A percentile compares a stretch with the other conserved stretches of the same genome.
These are phyloP conservation scores for Oscheius sp. DNA, from an alignment of 2,888 invertebrate species.

Conservation along the genomic window DNA sequence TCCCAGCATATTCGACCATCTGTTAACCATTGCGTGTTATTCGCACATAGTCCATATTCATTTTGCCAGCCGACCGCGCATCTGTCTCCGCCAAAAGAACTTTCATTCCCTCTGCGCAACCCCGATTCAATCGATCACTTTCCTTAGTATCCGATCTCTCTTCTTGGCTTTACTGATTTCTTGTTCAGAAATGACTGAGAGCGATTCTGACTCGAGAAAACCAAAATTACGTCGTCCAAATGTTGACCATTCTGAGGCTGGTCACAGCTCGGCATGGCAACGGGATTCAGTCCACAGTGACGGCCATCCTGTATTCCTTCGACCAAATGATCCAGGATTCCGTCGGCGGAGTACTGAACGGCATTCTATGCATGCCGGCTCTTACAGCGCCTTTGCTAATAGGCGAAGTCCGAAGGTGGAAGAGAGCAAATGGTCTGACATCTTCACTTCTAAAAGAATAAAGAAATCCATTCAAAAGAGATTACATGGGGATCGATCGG, in stretches of 20 bases:
- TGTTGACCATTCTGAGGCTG: slow-evolving; percentile 2
- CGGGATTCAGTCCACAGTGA: slow-evolving; percentile 14
- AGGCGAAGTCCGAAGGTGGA: slow-evolving; percentile 45
- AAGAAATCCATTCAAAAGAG: slow-evolving; percentile 39
- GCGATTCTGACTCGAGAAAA: slow-evolving; percentile 9
- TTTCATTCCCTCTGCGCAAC: not conserved
- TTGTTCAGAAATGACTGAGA: slow-evolving; percentile 23
- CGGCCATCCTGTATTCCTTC: slow-evolving; percentile 11
- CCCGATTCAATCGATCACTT: not conserved
- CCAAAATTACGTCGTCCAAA: slow-evolving; percentile 1
- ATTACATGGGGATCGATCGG: slow-evolving; percentile 36
- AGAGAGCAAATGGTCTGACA: slow-evolving; percentile 45
- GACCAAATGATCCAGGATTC: slow-evolving; percentile 27
- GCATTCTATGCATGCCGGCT: slow-evolving; percentile 51
- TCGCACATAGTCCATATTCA: not conserved
- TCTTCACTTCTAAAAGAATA: slow-evolving; percentile 53
- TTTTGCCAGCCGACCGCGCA: not conserved
- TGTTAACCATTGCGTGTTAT: slow-evolving; percentile 13
- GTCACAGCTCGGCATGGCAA: slow-evolving; percentile 1
- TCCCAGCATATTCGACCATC: not conserved
- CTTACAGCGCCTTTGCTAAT: slow-evolving; percentile 44
- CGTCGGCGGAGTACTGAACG: slow-evolving; percentile 47
- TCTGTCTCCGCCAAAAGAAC: slow-evolving; percentile 12
- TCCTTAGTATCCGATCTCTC: not conserved
- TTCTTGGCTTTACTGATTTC: not conserved